A percentile compares a stretch with the other conserved stretches of the same genome.
Conservation (phyloP, 2,113 vertebrate species). For the Laticauda laticaudata region DNA sequence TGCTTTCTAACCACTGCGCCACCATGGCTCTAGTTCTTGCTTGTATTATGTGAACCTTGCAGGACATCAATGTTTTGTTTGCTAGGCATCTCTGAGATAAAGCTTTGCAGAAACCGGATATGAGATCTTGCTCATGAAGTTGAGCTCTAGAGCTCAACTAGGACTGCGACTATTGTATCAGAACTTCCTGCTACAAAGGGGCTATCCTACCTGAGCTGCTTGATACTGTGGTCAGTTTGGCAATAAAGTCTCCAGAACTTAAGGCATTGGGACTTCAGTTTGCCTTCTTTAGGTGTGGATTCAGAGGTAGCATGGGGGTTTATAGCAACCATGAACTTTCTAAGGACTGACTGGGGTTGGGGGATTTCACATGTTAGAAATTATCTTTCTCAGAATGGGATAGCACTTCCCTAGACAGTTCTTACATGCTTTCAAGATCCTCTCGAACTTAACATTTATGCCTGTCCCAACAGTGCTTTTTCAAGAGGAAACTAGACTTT, state of each 20-base stretch:
- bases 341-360: not conserved
- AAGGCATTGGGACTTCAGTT: not conserved
- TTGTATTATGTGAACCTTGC: not conserved
- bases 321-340: not conserved
- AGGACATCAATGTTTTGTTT: not conserved
- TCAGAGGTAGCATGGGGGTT: not conserved
- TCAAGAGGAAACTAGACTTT: no score
- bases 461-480: no score
- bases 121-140: not conserved
- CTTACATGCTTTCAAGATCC: no score
- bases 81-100: not conserved
- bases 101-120: not conserved
- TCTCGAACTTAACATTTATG: no score
- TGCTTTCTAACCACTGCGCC: no score
- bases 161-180: not conserved
- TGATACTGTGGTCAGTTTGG: not conserved
- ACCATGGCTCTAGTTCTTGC: not conserved
- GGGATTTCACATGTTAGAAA: not conserved
- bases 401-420: not conserved
- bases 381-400: not conserved
- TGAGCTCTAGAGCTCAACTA: not conserved
- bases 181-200: not conserved
- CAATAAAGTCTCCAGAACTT: not conserved
- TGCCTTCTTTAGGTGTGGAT: not conserved
- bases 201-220: not conserved